Evolutionary conservation across 1,140 invertebrate genomes (phyloP), one percentile per base, ranked within the genome.

Genomic region (Platyscapa corneri): DNA sequence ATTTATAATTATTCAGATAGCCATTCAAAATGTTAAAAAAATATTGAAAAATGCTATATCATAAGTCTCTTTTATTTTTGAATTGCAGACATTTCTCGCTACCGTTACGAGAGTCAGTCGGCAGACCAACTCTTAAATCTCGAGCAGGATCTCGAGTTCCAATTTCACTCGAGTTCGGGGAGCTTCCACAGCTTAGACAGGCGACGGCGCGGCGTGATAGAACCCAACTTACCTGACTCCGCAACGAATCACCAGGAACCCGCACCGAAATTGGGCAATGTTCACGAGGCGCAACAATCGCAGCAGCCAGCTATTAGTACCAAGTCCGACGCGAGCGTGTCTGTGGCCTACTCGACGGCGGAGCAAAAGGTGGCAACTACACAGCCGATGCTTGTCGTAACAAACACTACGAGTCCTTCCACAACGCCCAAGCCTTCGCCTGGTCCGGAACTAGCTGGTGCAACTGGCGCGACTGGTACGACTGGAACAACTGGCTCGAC

Each of bases 341-440:
- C 88, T 64, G 82, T 88, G 46, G 78, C 86, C 12, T 87, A 90
- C 56, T 84, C 86, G 16, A 87, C 87, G 60, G 70, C 86, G 37
- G 78, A 86, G 16, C n/a, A 75, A 23, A 83, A 79, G 74, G 37
- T 82, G 0, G 74, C 84, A 32, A 42, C 84, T 39, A 60, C 84
- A 1, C 37, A 64, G n/a, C 16, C 79, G 23, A 56, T 86, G 3
- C 53, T 72, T 0, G 46, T 70, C 30, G 34, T 27, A 53, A 1
- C 53, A 37, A 76, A 27, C n/a, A n/a, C 30, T n/a, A 53, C 23
- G 27, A n/a, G 3, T 1, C 16, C 34, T 8, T 1, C 30, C 1
- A 18, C 37, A 2, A 79, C 76, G 0, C 23, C 42, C 14, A 37
- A 30, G 34, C 12, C 76, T 0, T 27, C 70, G 1, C 3, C 23